Evolutionary conservation across 2,888 invertebrate species (phyloP).

Genomic region (Erannis defoliaria): DNA sequence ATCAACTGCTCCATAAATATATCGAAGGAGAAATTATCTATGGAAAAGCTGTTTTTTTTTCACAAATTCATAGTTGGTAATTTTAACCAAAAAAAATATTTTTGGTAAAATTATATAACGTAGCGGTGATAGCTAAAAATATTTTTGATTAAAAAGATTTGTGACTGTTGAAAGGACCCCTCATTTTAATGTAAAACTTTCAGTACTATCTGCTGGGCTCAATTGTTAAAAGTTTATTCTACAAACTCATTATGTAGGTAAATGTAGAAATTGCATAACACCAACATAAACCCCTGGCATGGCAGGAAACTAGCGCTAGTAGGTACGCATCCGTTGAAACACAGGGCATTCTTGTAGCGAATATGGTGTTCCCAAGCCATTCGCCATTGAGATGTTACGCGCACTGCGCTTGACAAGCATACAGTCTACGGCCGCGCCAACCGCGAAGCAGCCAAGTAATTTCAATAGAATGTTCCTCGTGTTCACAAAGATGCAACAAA

Average conservation of each 20-base stretch:
- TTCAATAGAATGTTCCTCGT: constrained; percentile 74
- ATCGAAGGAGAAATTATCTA: too few species aligned
- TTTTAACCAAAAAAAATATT: too few species aligned
- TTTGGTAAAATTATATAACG: too few species aligned
- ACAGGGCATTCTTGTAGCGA: constrained; percentile 65
- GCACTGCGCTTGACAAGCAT: constrained; percentile 66
- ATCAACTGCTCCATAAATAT: too few species aligned
- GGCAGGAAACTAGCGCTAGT: constrained; percentile 49
- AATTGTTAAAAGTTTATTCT: constrained; percentile 1
- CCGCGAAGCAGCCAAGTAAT: constrained; percentile 61
- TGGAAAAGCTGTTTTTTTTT: too few species aligned
- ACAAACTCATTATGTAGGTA: constrained; percentile 15
- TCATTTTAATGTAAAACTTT: too few species aligned
- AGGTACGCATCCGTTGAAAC: constrained; percentile 64
- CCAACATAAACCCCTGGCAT: constrained; percentile 33
- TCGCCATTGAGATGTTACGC: constrained; percentile 78
- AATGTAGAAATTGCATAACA: constrained; percentile 13
- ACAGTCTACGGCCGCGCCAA: constrained; percentile 54
- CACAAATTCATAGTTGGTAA: too few species aligned
- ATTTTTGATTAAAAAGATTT: too few species aligned
- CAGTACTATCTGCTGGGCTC: not conserved
- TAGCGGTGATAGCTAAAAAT: too few species aligned
- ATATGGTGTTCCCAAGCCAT: constrained; percentile 68
- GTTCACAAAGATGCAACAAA: constrained; percentile 49
- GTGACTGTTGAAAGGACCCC: too few species aligned